These are phyloP conservation scores for Diorhabda carinulata DNA, from an alignment of 1,140 invertebrate species.

Conservation along the genomic window DNA sequence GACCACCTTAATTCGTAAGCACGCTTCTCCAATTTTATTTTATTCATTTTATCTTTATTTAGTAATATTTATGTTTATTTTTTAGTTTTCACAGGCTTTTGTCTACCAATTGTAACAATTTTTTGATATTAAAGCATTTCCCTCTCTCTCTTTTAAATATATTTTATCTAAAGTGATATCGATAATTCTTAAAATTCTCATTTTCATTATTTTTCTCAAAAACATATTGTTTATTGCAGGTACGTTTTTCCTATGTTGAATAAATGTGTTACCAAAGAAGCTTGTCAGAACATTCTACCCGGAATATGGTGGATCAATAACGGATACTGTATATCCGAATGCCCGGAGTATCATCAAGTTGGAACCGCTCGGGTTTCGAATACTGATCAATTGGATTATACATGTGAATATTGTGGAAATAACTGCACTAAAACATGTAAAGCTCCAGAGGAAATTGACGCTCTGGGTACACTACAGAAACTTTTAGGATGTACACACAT, in stretches of 20 bases:
- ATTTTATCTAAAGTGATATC: no score
- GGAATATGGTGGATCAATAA: slow-evolving; percentile 48
- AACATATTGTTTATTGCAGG: slow-evolving; percentile 33
- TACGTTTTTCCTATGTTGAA: slow-evolving; percentile 21
- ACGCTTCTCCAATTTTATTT: no score
- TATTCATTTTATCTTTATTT: no score
- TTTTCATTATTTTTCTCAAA: neutral
- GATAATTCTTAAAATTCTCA: no score
- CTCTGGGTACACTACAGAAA: slow-evolving; percentile 64
- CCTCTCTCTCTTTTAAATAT: no score
- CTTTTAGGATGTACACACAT: slow-evolving; percentile 82
- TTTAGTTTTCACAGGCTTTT: no score
- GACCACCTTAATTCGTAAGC: no score
- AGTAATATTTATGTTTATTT: no score
- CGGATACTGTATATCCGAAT: slow-evolving; percentile 47
- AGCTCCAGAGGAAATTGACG: slow-evolving; percentile 61
- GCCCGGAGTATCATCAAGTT: slow-evolving; percentile 39
- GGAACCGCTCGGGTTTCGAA: neutral
- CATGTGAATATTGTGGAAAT: slow-evolving; percentile 54
- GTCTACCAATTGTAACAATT: no score
- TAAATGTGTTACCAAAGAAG: slow-evolving; percentile 67
- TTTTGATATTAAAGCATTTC: no score
- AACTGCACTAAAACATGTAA: slow-evolving; percentile 63
- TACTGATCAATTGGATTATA: slow-evolving; percentile 26
- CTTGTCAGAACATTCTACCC: slow-evolving; percentile 54